Evolutionary conservation across 2,113 vertebrate species (phyloP).

Genomic region (Canis aureus): DNA sequence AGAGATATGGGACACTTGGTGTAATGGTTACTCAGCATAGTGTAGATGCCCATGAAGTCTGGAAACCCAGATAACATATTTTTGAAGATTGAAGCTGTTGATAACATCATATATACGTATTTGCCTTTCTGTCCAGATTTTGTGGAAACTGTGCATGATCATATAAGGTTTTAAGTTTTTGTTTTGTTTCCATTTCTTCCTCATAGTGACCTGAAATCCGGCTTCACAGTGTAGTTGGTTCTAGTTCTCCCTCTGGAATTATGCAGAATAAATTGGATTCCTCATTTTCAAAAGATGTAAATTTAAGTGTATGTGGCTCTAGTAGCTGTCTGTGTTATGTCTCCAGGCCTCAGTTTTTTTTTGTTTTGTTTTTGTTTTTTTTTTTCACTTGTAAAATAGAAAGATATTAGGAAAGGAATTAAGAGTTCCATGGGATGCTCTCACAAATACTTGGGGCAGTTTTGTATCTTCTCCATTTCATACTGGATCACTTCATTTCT

Average conservation of each 20-base stretch:
- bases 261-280: neutral
- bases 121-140: neutral
- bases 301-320: neutral
- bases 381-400: neutral
- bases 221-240: neutral
- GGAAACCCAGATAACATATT: neutral
- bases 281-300: neutral
- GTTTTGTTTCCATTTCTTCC: neutral
- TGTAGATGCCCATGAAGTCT: neutral
- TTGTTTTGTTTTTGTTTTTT: neutral
- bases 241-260: neutral
- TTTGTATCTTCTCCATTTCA: neutral
- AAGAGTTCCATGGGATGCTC: neutral
- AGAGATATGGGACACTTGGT: neutral
- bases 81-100: neutral
- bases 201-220: neutral
- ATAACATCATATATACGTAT: neutral
- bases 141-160: neutral
- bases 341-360: neutral
- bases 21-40: neutral
- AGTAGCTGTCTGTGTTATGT: neutral
- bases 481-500: neutral
- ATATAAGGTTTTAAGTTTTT: neutral
- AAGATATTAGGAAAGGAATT: neutral
- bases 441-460: neutral